phyloP scores from a whole-genome alignment of 2,113 vertebrate species.

The Boleophthalmus pectinirostris region DNA sequence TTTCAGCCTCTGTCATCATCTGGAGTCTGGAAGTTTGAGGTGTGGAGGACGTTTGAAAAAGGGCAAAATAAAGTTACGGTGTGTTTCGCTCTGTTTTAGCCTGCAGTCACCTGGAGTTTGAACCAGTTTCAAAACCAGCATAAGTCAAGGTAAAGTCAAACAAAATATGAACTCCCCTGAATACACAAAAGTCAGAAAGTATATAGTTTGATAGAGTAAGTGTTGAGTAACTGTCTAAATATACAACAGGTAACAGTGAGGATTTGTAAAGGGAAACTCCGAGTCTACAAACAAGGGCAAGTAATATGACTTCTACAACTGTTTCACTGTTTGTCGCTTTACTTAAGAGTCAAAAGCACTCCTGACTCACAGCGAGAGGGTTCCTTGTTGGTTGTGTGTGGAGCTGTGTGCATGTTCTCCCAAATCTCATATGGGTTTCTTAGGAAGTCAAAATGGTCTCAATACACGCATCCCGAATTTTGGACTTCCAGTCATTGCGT shows the following conservation, averaged over 20 bases:
- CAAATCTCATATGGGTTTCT: no score
- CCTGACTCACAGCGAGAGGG: no score
- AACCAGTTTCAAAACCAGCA: background rate
- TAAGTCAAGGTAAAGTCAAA: slow-evolving; percentile 10
- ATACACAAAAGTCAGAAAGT: background rate
- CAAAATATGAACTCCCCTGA: background rate
- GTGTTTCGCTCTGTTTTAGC: background rate
- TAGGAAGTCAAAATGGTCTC: no score
- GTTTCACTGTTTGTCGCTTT: no score
- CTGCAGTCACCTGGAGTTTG: slow-evolving; percentile 9
- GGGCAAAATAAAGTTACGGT: background rate
- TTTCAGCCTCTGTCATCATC: slow-evolving; percentile 67
- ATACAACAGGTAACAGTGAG: background rate
- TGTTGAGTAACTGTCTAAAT: background rate
- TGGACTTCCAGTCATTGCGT: no score
- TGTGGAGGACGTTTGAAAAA: slow-evolving; percentile 6
- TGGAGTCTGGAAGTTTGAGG: slow-evolving; percentile 24
- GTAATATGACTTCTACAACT: no score
- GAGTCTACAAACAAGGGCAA: no score
- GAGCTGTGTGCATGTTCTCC: no score
- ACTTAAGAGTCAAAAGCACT: no score
- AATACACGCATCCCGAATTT: no score
- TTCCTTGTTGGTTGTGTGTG: no score
- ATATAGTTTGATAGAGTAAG: background rate
- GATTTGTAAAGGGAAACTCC: background rate